Base-by-base conservation (phyloP, 2,113 vertebrate species). In the Xiphias gladius region DNA sequence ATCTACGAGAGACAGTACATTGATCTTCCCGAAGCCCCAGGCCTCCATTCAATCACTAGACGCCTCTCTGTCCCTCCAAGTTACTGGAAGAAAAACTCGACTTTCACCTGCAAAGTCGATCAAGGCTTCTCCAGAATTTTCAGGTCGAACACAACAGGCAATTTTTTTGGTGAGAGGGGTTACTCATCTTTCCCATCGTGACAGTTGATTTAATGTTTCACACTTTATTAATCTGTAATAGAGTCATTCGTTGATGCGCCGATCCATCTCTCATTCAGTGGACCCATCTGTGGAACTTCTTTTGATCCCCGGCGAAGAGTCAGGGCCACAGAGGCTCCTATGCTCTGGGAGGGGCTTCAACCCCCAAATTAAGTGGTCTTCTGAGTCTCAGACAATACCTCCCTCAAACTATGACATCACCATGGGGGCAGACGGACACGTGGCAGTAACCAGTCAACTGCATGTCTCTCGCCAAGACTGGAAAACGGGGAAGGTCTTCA, bases 281-380 rank as follows among this genome's bases (percentile, higher is more conserved):
- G 41, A 88, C 1, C 83, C 92, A 67, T 86, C 93, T 41, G 35
- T 92, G 63, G 85, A 93, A 19, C 79, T 95, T 52, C 43, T 83
- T 62, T 50, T 87, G 75, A 62, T 62, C 24, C 69, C 86, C 17
- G 79, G 78, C 75, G 20, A 79, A 24, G 54, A 35, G 35, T 80
- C 82, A 37, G 67, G 22, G 41, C 0, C 52, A 7, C 80, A 93
- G 46, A 93, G 26, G 62, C 83, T 95, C 5, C 11, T 80, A 0
- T 96, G 94, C 50, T 78, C 79, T 61, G 94, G 52, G 41, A 24
- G 52, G 58, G 92, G 94, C 48, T 83, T 94, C 57, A 68, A 94
- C 63, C 95, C 93, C 55, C 59, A 92, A 54, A 90, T 96, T 20
- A 82, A 26, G 20, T 96, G 94, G 95, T 9, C 71, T 17, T 8